Percentiles rank a stretch among this genome's conserved stretches.
These are phyloP conservation scores for Gisinianus flammeolus DNA, from an alignment of 2,888 invertebrate species.

Conservation along the genomic window DNA sequence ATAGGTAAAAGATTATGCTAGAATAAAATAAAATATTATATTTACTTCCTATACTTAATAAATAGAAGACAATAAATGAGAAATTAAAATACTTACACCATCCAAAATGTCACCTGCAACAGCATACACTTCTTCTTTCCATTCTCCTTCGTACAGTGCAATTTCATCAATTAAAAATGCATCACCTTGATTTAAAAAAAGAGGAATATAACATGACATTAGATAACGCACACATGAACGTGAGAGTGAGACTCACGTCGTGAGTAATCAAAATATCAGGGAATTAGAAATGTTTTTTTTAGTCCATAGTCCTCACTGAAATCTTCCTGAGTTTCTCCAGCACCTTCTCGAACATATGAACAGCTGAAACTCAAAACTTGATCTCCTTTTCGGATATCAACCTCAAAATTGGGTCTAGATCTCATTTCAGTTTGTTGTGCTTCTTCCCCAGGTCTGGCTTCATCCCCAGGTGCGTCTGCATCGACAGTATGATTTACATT, in stretches of 20 bases:
- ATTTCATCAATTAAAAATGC: conserved; percentile 93
- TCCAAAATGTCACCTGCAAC: conserved; percentile 95
- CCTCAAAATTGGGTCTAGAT: conserved; percentile 88
- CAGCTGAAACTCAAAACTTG: conserved; percentile 84
- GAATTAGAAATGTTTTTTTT: no score
- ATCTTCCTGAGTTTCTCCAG: conserved; percentile 62
- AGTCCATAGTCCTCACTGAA: no score
- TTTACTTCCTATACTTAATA: no score
- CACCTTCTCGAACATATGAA: conserved; percentile 71
- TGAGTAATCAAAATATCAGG: not conserved
- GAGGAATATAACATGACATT: conserved; percentile 1
- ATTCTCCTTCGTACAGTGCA: conserved; percentile 84
- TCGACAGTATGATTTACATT: conserved; percentile 96
- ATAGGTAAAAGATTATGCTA: no score
- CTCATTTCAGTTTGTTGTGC: conserved; percentile 84
- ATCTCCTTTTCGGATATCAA: conserved; percentile 80
- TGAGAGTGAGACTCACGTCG: no score
- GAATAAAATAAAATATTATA: no score
- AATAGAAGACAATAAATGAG: no score
- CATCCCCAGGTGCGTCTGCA: conserved; percentile 72
- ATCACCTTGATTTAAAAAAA: conserved; percentile 73
- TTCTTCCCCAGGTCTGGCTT: conserved; percentile 69
- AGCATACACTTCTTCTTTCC: conserved; percentile 84
- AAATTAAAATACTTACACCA: conserved; percentile 74
- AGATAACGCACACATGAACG: no score